These are phyloP conservation scores for Dromas ardeola DNA, from an alignment of 2,113 vertebrate genomes.

Conservation along the genomic window DNA sequence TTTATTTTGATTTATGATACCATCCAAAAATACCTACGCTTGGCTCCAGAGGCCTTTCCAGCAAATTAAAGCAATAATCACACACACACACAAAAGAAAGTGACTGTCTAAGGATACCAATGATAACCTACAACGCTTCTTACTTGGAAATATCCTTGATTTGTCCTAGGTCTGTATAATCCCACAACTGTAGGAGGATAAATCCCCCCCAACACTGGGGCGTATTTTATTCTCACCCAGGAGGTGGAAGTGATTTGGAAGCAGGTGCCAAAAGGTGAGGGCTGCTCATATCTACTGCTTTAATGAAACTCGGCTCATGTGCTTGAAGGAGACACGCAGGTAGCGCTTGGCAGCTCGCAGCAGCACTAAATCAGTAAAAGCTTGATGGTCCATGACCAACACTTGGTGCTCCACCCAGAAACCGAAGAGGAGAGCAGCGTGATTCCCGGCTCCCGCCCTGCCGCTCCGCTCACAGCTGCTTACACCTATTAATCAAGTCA, in stretches of 20 bases:
- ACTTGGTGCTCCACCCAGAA: slow-evolving; percentile 51
- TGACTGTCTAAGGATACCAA: neutral
- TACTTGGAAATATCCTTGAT: neutral
- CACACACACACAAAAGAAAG: neutral
- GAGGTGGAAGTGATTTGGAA: neutral
- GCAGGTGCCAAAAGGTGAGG: neutral
- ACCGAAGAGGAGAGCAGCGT: neutral
- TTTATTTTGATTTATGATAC: neutral
- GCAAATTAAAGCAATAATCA: neutral
- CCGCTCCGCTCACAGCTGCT: neutral
- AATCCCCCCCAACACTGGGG: neutral
- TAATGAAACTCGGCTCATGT: neutral
- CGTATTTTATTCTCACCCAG: neutral
- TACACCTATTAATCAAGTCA: neutral
- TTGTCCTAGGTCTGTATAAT: neutral
- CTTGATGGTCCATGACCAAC: slow-evolving; percentile 40
- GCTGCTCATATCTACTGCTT: neutral
- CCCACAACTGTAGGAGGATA: neutral
- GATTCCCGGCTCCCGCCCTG: neutral
- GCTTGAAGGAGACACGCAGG: neutral
- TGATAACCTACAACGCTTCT: neutral
- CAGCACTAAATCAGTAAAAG: neutral
- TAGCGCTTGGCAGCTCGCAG: neutral
- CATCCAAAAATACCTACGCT: neutral
- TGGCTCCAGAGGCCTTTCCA: neutral